Evolutionary conservation across 2,888 invertebrate genomes (phyloP).

Genomic region (Tenthredo scrophulariae): DNA sequence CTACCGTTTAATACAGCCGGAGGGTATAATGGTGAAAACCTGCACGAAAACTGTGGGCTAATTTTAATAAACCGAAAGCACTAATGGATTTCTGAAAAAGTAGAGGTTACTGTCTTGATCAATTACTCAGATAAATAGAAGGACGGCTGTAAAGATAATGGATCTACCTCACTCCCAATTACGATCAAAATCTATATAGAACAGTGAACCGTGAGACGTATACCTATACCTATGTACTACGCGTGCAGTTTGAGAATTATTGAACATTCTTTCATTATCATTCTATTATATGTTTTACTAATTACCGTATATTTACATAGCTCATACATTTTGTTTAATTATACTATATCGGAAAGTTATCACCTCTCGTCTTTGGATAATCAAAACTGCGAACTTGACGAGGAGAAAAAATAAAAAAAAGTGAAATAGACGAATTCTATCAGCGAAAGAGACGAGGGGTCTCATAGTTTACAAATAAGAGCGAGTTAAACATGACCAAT

Average conservation of each 20-base stretch:
- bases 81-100: constrained; percentile 10
- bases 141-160: background rate
- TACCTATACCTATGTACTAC: too few relatives aligned
- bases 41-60: background rate
- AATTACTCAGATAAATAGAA: constrained; percentile 18
- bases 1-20: background rate
- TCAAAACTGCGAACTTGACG: background rate
- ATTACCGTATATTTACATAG: background rate
- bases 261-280: background rate
- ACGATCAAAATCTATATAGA: background rate
- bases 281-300: background rate
- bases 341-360: background rate
- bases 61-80: constrained; percentile 9
- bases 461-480: background rate
- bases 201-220: background rate
- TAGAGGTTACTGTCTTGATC: background rate
- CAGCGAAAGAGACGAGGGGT: background rate
- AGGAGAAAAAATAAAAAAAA: background rate
- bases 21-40: background rate
- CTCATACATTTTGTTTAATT: background rate
- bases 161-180: background rate
- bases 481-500: background rate
- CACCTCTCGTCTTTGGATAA: background rate
- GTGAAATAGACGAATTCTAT: background rate
- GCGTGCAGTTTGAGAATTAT: background rate